Evolutionary conservation across 1,140 invertebrate species (phyloP), one percentile per base, ranked within the genome.

Genomic region (Anadara kagoshimensis): DNA sequence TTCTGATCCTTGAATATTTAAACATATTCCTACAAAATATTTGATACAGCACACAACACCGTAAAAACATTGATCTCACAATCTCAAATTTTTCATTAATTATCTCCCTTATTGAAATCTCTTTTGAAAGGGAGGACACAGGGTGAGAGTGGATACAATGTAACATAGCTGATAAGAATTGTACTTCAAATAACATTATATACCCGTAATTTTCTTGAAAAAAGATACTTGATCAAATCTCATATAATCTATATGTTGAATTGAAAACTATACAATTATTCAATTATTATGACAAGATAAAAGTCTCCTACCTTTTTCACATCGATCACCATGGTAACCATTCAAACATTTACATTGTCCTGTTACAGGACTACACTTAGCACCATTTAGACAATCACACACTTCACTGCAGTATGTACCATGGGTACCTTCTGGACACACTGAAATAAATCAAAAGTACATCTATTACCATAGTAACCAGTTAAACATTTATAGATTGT

Each of bases 341-440:
- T 83, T 76, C 8, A 73, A 83, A 84, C 90, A 91, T 67, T 84
- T 77, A 59, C 86, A 82, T 65, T 76, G 83, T 56, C 96, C 96
- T 14, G 94, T 95, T 5, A 94, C 91, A 79, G 93, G 94, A 88
- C 95, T 92, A 88, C 96, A 97, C 36, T 56, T 84, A 49, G 82
- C 85, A 11, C 75, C 79, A 80, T 94, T 93, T 16, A 85, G 72
- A 83, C 91, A 92, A 53, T 90, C 84, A 80, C 86, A 87, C 20
- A 57, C 61, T 43, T 87, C 81, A 7, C 75, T 75, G 64, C 86
- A 84, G 69, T 86, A 84, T 1, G 78, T 61, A 26, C 86, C 86
- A 72, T 86, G 81, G 0, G 79, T 83, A 45, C 85, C 86, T 51
- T 67, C 41, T 7, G 85, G 81, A 75, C 86, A 89, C 22, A 62